Conservation (phyloP, 2,888 invertebrate species). For the Papilio demoleus region DNA sequence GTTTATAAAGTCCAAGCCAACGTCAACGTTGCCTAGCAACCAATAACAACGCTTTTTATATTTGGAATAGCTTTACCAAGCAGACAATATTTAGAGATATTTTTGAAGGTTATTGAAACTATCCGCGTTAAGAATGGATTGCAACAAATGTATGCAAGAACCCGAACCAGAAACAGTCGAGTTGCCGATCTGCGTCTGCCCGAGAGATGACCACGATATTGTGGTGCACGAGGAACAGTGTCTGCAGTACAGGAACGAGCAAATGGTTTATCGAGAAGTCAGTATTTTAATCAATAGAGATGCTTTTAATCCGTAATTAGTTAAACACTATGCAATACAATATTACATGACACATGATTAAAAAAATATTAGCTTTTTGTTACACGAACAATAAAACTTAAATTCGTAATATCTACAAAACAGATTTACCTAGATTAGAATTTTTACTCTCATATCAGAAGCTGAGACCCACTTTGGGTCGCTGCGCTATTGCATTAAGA, state of each 20-base stretch:
- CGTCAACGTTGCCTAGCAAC: slow-evolving; percentile 44
- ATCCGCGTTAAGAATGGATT: slow-evolving; percentile 39
- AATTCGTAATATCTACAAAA: too few species aligned
- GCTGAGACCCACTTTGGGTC: too few species aligned
- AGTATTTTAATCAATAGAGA: slow-evolving; percentile 43
- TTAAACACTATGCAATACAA: too few species aligned
- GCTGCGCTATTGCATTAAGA: too few species aligned
- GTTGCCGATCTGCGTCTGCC: slow-evolving; percentile 61
- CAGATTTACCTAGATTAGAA: too few species aligned
- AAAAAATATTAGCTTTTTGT: too few species aligned
- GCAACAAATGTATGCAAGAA: slow-evolving; percentile 54
- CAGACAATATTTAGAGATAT: slow-evolving; percentile 16
- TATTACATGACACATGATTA: too few species aligned
- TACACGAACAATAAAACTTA: too few species aligned
- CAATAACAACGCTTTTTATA: slow-evolving; percentile 15
- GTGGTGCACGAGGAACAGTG: slow-evolving; percentile 65
- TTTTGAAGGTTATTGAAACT: not conserved
- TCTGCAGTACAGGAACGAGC: slow-evolving; percentile 66
- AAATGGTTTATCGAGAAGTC: slow-evolving; percentile 62
- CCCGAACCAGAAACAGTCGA: slow-evolving; percentile 45
- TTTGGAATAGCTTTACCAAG: slow-evolving; percentile 19
- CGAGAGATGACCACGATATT: slow-evolving; percentile 64
- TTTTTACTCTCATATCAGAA: too few species aligned
- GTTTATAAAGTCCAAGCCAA: too few species aligned
- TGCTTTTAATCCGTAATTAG: too few species aligned